Percentiles rank a stretch among this genome's conserved stretches.
phyloP scores from a whole-genome alignment of 2,113 vertebrate species.

The Neolamprologus longior region DNA sequence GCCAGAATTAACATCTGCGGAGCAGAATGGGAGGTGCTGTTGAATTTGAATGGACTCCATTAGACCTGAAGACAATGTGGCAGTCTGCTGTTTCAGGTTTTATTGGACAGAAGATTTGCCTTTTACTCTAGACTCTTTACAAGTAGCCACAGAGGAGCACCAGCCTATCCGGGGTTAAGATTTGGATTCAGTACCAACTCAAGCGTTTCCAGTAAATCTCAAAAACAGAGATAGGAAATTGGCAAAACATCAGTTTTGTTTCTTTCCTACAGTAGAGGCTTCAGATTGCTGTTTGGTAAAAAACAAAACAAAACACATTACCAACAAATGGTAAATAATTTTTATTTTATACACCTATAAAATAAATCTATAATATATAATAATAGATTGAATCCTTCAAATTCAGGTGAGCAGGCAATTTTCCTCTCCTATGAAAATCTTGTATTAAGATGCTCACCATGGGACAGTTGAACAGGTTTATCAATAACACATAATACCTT shows the following conservation, averaged over 20 bases:
- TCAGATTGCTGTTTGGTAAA: background rate
- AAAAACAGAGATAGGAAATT: background rate
- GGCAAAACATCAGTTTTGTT: background rate
- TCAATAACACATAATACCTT: background rate
- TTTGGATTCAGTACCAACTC: background rate
- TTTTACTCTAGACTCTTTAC: background rate
- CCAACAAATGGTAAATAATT: background rate
- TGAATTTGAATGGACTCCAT: slow-evolving; percentile 41
- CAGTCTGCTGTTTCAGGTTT: slow-evolving; percentile 48
- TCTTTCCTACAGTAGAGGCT: background rate
- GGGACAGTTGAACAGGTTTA: background rate
- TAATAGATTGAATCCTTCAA: background rate
- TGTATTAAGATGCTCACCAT: background rate
- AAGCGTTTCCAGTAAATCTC: background rate
- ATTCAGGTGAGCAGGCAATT: background rate
- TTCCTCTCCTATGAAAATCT: background rate
- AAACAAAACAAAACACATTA: too few species aligned
- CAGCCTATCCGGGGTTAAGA: background rate
- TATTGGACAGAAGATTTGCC: background rate
- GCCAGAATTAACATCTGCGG: slow-evolving; percentile 70
- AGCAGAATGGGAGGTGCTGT: slow-evolving; percentile 48
- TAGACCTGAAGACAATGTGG: slow-evolving; percentile 32
- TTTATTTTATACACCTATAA: background rate
- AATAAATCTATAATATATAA: background rate
- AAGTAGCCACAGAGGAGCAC: background rate